Percentiles rank a stretch among this genome's conserved stretches.
These are phyloP conservation scores for Anniella stebbinsi DNA, from an alignment of 2,797 vertebrate genomes.

Conservation along the genomic window DNA sequence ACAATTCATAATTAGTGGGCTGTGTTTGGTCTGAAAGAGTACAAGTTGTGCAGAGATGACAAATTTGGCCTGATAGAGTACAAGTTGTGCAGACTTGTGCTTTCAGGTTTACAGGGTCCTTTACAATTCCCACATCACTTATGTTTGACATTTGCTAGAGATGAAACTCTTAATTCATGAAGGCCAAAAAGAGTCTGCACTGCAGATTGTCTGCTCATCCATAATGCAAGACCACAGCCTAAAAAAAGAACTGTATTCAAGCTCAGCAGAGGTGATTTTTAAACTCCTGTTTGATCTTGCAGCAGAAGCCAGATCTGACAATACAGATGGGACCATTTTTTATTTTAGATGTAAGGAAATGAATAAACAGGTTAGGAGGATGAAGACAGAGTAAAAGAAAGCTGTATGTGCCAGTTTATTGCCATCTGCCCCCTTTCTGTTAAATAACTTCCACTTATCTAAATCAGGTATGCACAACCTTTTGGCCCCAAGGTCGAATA, in stretches of 20 bases:
- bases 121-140: conserved; percentile 19
- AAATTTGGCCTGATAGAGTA: background rate
- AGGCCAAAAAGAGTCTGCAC: conserved; percentile 64
- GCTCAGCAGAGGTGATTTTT: conserved; percentile 75
- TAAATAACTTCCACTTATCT: conserved; percentile 10
- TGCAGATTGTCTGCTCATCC: conserved; percentile 76
- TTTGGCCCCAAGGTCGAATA: too few relatives aligned
- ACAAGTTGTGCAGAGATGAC: background rate
- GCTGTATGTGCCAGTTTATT: conserved; percentile 6
- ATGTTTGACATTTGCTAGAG: conserved; percentile 52
- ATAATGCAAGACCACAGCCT: conserved; percentile 77
- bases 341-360: conserved; percentile 38
- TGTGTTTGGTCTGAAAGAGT: background rate
- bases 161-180: conserved; percentile 61
- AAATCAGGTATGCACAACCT: too few relatives aligned
- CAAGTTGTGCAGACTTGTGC: background rate
- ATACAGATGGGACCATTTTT: conserved; percentile 51
- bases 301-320: conserved; percentile 60
- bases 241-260: conserved; percentile 72
- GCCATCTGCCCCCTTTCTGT: background rate
- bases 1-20: background rate
- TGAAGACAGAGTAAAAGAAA: background rate
- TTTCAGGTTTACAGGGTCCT: conserved; percentile 20
- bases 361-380: background rate
- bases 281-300: conserved; percentile 60